These are phyloP conservation scores for Tetramorium bicarinatum DNA, from an alignment of 2,888 invertebrate genomes.

Conservation along the genomic window DNA sequence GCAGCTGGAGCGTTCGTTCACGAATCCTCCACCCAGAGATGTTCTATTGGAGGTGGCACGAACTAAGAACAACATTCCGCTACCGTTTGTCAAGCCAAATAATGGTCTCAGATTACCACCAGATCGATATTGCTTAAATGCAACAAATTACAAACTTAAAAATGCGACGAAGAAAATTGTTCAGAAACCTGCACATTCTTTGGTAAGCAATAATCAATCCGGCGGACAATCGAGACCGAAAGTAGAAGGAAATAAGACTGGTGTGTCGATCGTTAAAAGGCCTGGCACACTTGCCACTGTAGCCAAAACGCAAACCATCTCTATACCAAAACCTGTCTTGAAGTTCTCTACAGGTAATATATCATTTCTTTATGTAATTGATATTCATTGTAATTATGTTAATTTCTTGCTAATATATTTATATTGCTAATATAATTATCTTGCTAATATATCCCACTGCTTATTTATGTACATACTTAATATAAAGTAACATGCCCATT, in stretches of 20 bases:
- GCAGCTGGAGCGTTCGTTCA: constrained; percentile 95
- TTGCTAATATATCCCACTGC: not conserved
- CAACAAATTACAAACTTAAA: constrained; percentile 93
- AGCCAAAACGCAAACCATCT: constrained; percentile 90
- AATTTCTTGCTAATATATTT: constrained; percentile 61
- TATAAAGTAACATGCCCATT: not conserved
- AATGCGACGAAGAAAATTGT: constrained; percentile 77
- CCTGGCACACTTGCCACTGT: constrained; percentile 88
- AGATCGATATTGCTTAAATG: constrained; percentile 96
- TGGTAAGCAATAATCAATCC: constrained; percentile 76
- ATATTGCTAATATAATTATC: too few species aligned
- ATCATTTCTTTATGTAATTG: not conserved
- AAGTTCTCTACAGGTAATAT: constrained; percentile 88
- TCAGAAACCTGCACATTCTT: constrained; percentile 75
- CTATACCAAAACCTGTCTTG: constrained; percentile 92
- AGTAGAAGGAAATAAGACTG: constrained; percentile 87
- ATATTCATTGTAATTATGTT: not conserved
- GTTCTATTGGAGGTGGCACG: constrained; percentile 95
- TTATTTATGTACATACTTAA: not conserved
- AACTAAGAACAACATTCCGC: constrained; percentile 94
- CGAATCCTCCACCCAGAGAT: constrained; percentile 96
- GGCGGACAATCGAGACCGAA: constrained; percentile 84
- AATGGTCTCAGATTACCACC: constrained; percentile 97
- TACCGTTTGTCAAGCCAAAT: constrained; percentile 97
- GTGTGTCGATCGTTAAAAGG: constrained; percentile 87